phyloP scores from a whole-genome alignment of 2,797 vertebrate genomes.

The Hydrophis major region DNA sequence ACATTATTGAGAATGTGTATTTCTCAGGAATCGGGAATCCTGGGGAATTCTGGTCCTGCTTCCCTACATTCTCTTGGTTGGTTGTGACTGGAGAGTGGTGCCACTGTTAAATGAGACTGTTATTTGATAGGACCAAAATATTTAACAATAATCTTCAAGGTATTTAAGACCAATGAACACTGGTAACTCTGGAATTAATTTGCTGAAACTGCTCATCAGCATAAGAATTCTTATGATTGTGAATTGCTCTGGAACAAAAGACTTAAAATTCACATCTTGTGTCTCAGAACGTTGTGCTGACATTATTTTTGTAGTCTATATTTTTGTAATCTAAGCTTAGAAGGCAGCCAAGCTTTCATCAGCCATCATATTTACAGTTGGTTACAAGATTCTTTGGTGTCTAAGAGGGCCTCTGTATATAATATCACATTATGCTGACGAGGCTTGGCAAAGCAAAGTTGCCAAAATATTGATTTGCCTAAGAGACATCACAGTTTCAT shows the following conservation, averaged over 20 bases:
- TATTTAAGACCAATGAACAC: neutral
- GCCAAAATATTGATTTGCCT: conserved; percentile 44
- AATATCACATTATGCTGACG: neutral
- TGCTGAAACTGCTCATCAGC: neutral
- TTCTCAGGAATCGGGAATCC: neutral
- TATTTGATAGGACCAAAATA: neutral
- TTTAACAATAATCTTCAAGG: neutral
- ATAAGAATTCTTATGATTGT: neutral
- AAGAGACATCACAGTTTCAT: conserved; percentile 36
- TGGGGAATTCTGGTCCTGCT: neutral
- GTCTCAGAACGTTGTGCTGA: neutral
- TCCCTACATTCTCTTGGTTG: neutral
- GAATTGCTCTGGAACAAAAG: neutral
- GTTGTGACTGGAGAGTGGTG: neutral
- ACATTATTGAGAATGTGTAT: neutral
- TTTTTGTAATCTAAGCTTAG: neutral
- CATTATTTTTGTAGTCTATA: neutral
- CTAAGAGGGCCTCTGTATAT: neutral
- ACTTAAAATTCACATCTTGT: neutral
- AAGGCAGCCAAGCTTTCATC: accelerated
- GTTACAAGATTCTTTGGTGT: neutral
- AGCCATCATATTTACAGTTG: neutral
- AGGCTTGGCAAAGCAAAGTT: conserved; percentile 34
- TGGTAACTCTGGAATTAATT: neutral
- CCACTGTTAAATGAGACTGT: neutral